Evolutionary conservation across 2,888 invertebrate genomes (phyloP), one percentile per base, ranked within the genome.

Genomic region (Euplexia lucipara): DNA sequence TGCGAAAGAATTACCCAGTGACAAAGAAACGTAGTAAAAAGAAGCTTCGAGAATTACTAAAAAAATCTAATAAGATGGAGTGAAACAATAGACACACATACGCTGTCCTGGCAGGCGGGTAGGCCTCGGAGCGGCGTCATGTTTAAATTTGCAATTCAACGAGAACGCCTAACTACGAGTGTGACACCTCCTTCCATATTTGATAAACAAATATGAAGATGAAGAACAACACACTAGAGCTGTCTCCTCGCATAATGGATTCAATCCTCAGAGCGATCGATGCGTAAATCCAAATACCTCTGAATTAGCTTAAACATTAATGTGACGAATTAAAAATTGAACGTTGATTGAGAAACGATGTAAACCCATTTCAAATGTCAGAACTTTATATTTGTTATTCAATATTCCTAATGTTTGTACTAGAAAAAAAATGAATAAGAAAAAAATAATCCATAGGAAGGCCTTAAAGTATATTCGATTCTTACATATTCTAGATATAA

Each of bases 91-190:
- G 42, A 45, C 18, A 34, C 18, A 37, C 35, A 44, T 18, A 32
- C 41, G 32, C 56, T 56, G 49, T 62, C 51, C 59, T 77, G 10
- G 22, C 67, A 70, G 70, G 56, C 26, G 63, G 34, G 35, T 10
- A 59, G 74, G 56, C 59, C 56, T 32, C 20, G 2, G 16, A 22
- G 61, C 47, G 26, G 68, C 54, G 85, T 84, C 89, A 90, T 89
- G 90, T 90, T 88, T 91, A 91, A 90, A 91, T 91, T 91, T 90
- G 91, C 91, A 89, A 90, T 90, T 91, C 90, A 83, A 88, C 82
- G 54, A 58, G 63, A 37, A 79, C 82, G 65, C 79, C 81, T 87
- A 85, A 87, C 86, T 84, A 81, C 75, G 80, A 74, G 75, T 78
- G 81, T 74, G 80, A 75, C 81, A 75, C 70, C 79, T 79, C 71